These are phyloP conservation scores for Phrynosoma platyrhinos DNA, from an alignment of 2,113 vertebrate genomes.

Conservation along the genomic window DNA sequence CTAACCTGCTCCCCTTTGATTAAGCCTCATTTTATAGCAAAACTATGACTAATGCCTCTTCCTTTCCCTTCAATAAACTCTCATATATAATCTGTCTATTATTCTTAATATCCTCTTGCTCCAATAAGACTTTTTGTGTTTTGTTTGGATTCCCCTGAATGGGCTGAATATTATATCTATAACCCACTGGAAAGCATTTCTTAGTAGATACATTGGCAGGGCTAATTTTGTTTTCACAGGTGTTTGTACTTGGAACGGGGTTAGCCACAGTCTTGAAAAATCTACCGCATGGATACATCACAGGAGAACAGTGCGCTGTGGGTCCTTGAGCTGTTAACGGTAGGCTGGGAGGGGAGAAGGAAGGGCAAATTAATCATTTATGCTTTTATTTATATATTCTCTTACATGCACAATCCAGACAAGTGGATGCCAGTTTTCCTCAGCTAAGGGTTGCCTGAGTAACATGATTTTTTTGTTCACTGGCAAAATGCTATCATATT, in stretches of 20 bases:
- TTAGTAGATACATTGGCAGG: conserved; percentile 85
- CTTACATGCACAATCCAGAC: conserved; percentile 66
- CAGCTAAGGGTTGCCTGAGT: conserved; percentile 63
- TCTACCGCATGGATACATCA: conserved; percentile 88
- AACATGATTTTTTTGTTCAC: conserved; percentile 69
- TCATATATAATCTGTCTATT: conserved; percentile 83
- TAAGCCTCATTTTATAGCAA: conserved; percentile 84
- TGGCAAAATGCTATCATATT: conserved; percentile 52
- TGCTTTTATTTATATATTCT: conserved; percentile 83
- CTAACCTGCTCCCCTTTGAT: conserved; percentile 82
- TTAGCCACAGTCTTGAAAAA: conserved; percentile 89
- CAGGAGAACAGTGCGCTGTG: conserved; percentile 80
- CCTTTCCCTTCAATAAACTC: conserved; percentile 78
- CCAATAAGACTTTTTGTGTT: conserved; percentile 86
- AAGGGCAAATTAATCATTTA: conserved; percentile 90
- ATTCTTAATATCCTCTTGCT: conserved; percentile 84
- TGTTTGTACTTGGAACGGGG: conserved; percentile 94
- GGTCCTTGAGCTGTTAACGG: conserved; percentile 84
- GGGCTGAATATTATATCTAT: conserved; percentile 91
- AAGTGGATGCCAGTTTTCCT: conserved; percentile 77
- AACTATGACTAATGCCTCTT: conserved; percentile 81
- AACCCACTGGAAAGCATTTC: conserved; percentile 89
- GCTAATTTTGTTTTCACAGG: conserved; percentile 95
- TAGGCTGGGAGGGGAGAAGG: conserved; percentile 73
- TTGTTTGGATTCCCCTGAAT: conserved; percentile 89